Conservation (phyloP, 2,113 vertebrate genomes). For the Falcunculus frontatus region DNA sequence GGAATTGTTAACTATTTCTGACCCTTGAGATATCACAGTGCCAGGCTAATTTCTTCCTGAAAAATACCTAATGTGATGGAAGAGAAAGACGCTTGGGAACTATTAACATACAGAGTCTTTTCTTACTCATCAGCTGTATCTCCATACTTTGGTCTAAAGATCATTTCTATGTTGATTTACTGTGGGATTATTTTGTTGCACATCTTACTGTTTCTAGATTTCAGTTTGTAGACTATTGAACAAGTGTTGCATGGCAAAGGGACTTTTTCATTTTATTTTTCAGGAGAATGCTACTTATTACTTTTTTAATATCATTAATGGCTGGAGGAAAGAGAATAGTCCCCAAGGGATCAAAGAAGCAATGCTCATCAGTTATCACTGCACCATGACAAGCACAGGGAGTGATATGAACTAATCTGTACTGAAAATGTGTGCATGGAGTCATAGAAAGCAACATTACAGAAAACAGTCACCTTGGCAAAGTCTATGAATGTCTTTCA, state of each 20-base stretch:
- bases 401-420: neutral
- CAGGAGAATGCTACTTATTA: neutral
- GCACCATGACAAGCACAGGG: neutral
- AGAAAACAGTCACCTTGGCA: neutral
- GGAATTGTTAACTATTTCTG: neutral
- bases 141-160: neutral
- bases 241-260: neutral
- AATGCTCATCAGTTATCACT: neutral
- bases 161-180: neutral
- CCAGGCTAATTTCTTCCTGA: neutral
- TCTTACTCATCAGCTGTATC: neutral
- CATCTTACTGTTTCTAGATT: neutral
- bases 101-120: neutral
- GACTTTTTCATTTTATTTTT: neutral
- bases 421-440: neutral
- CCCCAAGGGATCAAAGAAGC: neutral
- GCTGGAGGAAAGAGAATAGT: neutral
- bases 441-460: neutral
- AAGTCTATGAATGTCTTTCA: neutral
- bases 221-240: neutral
- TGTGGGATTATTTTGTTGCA: neutral
- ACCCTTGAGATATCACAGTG: neutral
- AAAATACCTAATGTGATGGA: neutral
- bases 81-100: neutral
- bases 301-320: neutral